phyloP scores from a whole-genome alignment of 2,888 invertebrate genomes.

The Lepidochrysops patricia region DNA sequence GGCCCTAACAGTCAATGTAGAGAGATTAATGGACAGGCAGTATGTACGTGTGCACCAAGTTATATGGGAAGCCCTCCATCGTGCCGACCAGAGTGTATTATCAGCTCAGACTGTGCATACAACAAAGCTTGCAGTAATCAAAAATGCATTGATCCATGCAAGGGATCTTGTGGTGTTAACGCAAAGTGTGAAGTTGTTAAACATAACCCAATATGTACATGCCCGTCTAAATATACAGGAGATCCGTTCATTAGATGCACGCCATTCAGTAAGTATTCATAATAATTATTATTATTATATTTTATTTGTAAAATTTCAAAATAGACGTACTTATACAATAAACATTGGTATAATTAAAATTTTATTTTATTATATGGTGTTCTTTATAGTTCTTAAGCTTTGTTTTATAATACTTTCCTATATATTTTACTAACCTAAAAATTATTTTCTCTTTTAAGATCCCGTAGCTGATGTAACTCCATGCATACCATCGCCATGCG shows the following conservation, averaged over 20 bases:
- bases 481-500: slow-evolving; percentile 82
- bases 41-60: slow-evolving; percentile 82
- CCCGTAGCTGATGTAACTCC: slow-evolving; percentile 74
- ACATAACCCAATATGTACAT: slow-evolving; percentile 85
- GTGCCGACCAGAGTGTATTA: slow-evolving; percentile 85
- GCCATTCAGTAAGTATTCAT: slow-evolving; percentile 49
- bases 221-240: slow-evolving; percentile 78
- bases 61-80: slow-evolving; percentile 82
- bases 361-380: too few relatives aligned
- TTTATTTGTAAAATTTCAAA: slow-evolving; percentile 6
- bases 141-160: slow-evolving; percentile 83
- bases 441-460: slow-evolving; percentile 40
- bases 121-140: slow-evolving; percentile 84
- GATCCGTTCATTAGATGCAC: slow-evolving; percentile 85
- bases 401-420: too few relatives aligned
- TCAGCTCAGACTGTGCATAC: slow-evolving; percentile 82
- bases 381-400: too few relatives aligned
- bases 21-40: slow-evolving; percentile 78
- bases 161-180: slow-evolving; percentile 82
- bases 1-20: slow-evolving; percentile 84
- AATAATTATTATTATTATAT: neutral
- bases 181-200: slow-evolving; percentile 83
- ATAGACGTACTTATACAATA: slow-evolving; percentile 1
- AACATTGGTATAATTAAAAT: too few relatives aligned
- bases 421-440: too few relatives aligned